Percentiles rank a stretch among this genome's conserved stretches.
These are phyloP conservation scores for Platycheirus rosarum DNA, from an alignment of 2,888 invertebrate species.

Conservation along the genomic window DNA sequence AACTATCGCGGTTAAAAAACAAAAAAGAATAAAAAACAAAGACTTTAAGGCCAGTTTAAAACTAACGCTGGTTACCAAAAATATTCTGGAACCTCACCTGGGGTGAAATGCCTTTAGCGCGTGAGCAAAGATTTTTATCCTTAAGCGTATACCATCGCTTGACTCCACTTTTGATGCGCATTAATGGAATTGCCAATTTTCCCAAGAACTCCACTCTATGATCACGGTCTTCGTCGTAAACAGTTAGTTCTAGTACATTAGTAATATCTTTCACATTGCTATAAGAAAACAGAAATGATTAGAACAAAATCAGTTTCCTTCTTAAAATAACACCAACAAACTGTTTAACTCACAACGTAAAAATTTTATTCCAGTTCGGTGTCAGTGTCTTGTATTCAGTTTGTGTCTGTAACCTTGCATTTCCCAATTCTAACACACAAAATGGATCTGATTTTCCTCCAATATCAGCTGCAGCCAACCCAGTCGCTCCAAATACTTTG, in stretches of 20 bases:
- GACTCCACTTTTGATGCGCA: constrained; percentile 93
- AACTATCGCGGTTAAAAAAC: too few relatives aligned
- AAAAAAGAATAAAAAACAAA: too few relatives aligned
- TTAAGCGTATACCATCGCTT: constrained; percentile 98
- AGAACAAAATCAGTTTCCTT: not conserved
- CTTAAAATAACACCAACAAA: not conserved
- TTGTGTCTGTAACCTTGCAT: constrained; percentile 97
- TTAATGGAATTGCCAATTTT: constrained; percentile 93
- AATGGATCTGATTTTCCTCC: constrained; percentile 99
- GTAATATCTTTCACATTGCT: constrained; percentile 98
- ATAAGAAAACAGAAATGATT: constrained; percentile 54
- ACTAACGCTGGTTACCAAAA: too few relatives aligned
- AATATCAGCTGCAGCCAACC: constrained; percentile 96
- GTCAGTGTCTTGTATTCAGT: constrained; percentile 98
- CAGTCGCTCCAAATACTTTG: constrained; percentile 93
- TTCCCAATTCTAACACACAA: constrained; percentile 97
- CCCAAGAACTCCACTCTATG: constrained; percentile 99
- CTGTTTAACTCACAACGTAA: constrained; percentile 93
- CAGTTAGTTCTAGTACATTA: constrained; percentile 95
- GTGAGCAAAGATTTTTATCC: constrained; percentile 94
- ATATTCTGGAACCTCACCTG: constrained; percentile 85
- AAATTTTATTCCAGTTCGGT: constrained; percentile 99
- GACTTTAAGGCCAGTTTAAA: too few relatives aligned
- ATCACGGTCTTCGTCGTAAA: constrained; percentile 98
- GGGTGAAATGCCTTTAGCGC: constrained; percentile 96